Percentiles rank a stretch among this genome's conserved stretches.
Conservation (phyloP, 1,140 invertebrate species). For the Brachionus rotundiformis region DNA sequence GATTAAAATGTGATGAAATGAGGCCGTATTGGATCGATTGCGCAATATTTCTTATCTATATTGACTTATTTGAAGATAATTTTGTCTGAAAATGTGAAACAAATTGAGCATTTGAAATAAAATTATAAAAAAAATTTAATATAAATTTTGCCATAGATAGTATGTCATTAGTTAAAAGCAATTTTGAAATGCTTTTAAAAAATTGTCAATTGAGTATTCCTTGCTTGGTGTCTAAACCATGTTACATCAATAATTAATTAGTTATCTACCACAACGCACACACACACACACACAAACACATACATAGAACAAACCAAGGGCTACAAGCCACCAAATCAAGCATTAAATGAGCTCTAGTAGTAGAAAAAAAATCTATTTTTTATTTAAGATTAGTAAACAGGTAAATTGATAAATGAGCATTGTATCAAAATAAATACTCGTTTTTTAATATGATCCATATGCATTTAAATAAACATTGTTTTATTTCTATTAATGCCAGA, state of each 20-base stretch:
- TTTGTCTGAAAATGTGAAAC: not conserved
- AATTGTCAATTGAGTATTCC: slow-evolving; percentile 2
- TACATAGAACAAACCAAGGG: too few species aligned
- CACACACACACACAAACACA: too few species aligned
- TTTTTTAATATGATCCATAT: slow-evolving; percentile 47
- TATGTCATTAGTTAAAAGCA: not conserved
- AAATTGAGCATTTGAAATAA: too few species aligned
- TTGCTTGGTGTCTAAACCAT: slow-evolving; percentile 7
- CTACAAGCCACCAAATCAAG: slow-evolving; percentile 14
- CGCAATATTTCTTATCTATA: not conserved
- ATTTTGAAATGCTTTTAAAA: slow-evolving; percentile 25
- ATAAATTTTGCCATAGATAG: not conserved
- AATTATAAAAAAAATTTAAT: not conserved
- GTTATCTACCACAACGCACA: not conserved
- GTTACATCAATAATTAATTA: slow-evolving; percentile 43
- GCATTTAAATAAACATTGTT: not conserved
- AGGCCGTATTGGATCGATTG: not conserved
- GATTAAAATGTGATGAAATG: not conserved
- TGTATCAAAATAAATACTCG: not conserved
- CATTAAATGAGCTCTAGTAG: slow-evolving; percentile 1
- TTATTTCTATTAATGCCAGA: slow-evolving; percentile 30
- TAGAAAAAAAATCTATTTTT: not conserved
- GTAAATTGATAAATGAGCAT: slow-evolving; percentile 41
- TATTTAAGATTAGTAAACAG: slow-evolving; percentile 24
- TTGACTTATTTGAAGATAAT: not conserved